Base-by-base conservation (phyloP, 2,113 vertebrate species). In the Anthoscopus minutus region DNA sequence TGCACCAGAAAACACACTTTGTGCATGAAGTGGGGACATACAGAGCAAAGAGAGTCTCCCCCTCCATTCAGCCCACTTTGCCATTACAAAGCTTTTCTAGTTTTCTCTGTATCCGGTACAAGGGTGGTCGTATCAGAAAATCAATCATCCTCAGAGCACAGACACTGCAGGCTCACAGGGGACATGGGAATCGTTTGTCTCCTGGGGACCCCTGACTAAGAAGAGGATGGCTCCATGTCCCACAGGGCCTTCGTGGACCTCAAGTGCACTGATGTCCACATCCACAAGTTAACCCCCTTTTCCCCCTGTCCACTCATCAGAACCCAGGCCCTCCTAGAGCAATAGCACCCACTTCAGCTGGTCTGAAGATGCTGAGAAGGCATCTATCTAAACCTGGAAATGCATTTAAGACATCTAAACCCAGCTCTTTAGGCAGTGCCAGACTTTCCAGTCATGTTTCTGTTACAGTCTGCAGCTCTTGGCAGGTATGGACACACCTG, bases 51-150 rank as follows among this genome's bases (percentile, higher is more conserved):
- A 62, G 38, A 42, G 2, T 28, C 30, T 25, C 81, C 44, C 57
- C 30, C 38, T 45, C 42, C 0, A 0, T 27, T 73, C 35, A 40
- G 83, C 27, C 40, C 28, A 25, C 16, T 44, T 15, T 0, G 2
- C 51, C 33, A 5, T 3, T 11, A 23, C 54, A 62, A 58, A 90
- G 31, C 50, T 45, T 22, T 80, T 64, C 33, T 25, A 25, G 30
- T 31, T 53, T n/a, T 44, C 51, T 66, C 19, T 2, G 4, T 7
- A 45, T 24, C 12, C 38, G 15, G 31, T 38, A 5, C 38, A 30
- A 66, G 67, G 42, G 20, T n/a, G 47, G 33, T 42, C 2, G 1
- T 7, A 12, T 3, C 15, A 50, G 60, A 35, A 45, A 57, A 81
- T 48, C 33, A 31, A 44, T 3, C 3, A 4, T 12, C 33, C 56